Conservation (phyloP, 2,113 vertebrate species). For the Thinocorus orbignyianus region DNA sequence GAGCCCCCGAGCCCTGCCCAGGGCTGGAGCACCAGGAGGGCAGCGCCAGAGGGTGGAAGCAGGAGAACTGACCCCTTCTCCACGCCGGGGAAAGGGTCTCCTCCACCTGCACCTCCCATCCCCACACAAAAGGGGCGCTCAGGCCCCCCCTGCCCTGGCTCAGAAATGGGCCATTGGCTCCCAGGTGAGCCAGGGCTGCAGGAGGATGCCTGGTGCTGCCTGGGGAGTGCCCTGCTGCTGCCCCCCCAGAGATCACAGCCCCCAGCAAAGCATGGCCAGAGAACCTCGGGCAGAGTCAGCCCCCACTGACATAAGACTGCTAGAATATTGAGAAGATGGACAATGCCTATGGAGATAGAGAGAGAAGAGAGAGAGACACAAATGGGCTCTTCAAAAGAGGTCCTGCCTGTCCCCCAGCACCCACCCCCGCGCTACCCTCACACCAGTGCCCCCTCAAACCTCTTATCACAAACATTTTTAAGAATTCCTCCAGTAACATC, state of each 20-base stretch:
- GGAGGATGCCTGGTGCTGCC: rapidly evolving
- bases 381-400: rapidly evolving
- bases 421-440: neutral
- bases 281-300: neutral
- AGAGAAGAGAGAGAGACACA: rapidly evolving
- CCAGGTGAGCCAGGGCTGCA: too few species aligned
- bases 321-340: neutral
- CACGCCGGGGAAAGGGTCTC: rapidly evolving
- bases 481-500: neutral
- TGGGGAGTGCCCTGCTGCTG: too few species aligned
- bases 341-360: rapidly evolving
- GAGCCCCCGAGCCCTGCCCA: neutral
- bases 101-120: too few species aligned
- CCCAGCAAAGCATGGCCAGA: neutral
- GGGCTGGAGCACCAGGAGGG: neutral
- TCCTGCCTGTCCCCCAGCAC: neutral
- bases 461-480: neutral
- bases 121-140: too few species aligned
- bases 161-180: neutral
- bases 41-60: neutral
- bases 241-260: neutral
- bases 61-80: neutral
- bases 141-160: neutral
- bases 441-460: rapidly evolving
- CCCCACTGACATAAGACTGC: too few species aligned